phyloP scores from a whole-genome alignment of 2,888 invertebrate genomes.

The Emmelina monodactyla region DNA sequence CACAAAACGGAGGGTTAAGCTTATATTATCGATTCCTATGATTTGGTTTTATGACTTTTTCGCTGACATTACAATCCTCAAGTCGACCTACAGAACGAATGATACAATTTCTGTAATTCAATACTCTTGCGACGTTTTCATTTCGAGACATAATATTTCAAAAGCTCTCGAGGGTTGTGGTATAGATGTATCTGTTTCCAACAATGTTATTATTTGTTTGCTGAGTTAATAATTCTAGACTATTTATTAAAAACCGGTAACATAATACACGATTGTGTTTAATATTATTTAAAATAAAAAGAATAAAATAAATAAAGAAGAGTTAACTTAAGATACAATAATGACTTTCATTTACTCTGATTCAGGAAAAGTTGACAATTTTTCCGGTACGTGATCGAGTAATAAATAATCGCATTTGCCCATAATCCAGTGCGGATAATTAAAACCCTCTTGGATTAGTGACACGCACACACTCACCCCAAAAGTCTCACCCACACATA shows the following conservation, averaged over 20 bases:
- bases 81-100: slow-evolving; percentile 3
- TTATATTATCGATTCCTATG: slow-evolving; percentile 39
- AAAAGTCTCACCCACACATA: slow-evolving; percentile 4
- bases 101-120: background rate
- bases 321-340: background rate
- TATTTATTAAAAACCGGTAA: too few relatives aligned
- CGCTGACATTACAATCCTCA: slow-evolving; percentile 46
- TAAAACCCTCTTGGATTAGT: background rate
- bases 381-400: background rate
- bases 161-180: background rate
- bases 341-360: background rate
- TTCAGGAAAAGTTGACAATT: background rate
- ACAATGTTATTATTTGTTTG: background rate
- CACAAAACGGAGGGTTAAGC: slow-evolving; percentile 58
- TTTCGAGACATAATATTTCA: background rate
- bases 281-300: background rate
- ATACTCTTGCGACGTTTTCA: too few relatives aligned
- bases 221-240: background rate
- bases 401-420: background rate
- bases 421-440: background rate
- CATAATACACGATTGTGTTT: background rate
- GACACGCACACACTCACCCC: too few relatives aligned
- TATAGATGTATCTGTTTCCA: background rate
- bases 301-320: background rate
- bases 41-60: slow-evolving; percentile 55